These are phyloP conservation scores for Biston betularia DNA, from an alignment of 2,888 invertebrate species.

Conservation along the genomic window DNA sequence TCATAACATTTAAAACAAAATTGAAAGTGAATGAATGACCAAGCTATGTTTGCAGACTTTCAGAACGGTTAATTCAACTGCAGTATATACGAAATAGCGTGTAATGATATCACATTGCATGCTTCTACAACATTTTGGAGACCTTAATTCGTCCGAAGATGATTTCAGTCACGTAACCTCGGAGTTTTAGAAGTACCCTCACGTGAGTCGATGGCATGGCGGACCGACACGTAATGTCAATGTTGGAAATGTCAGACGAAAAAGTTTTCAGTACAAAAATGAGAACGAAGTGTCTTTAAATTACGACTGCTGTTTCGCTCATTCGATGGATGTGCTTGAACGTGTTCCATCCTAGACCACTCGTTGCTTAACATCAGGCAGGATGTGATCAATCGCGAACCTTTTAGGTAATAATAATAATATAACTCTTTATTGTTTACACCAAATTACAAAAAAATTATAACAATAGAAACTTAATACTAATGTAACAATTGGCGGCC, in stretches of 20 bases:
- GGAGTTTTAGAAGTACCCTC: conserved; percentile 37
- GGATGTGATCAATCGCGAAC: too few relatives aligned
- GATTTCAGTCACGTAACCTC: conserved; percentile 42
- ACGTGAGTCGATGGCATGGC: conserved; percentile 32
- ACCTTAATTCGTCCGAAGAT: conserved; percentile 37
- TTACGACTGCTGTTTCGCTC: too few relatives aligned
- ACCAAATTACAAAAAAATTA: too few relatives aligned
- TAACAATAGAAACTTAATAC: too few relatives aligned
- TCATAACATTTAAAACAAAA: too few relatives aligned
- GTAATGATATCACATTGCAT: conserved; percentile 41
- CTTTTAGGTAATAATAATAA: too few relatives aligned
- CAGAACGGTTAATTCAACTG: conserved; percentile 18
- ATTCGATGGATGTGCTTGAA: too few relatives aligned
- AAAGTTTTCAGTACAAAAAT: conserved; percentile 9
- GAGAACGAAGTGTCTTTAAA: background rate
- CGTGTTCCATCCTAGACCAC: too few relatives aligned
- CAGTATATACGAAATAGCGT: conserved; percentile 34
- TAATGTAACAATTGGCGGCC: too few relatives aligned
- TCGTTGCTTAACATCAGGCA: too few relatives aligned
- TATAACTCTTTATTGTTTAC: too few relatives aligned
- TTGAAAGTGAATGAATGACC: background rate
- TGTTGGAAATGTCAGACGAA: conserved; percentile 36
- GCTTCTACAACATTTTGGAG: conserved; percentile 35
- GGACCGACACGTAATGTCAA: conserved; percentile 55
- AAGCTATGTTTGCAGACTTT: background rate